A percentile compares a stretch with the other conserved stretches of the same genome.
Evolutionary conservation across 2,888 invertebrate genomes (phyloP).

Genomic region (Apantesis nais): DNA sequence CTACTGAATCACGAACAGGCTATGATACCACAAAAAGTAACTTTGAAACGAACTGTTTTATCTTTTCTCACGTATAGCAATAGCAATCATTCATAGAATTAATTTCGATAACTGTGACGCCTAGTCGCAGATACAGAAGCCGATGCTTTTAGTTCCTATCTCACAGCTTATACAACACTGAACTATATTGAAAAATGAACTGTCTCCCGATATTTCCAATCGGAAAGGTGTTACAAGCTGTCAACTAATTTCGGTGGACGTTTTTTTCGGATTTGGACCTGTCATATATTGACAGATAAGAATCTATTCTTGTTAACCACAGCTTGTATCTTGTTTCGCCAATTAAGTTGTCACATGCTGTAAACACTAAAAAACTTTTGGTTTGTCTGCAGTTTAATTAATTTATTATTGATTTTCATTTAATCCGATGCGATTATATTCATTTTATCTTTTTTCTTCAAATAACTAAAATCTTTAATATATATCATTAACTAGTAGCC

Average conservation of each 20-base stretch:
- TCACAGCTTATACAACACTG: slow-evolving; percentile 61
- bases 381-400: slow-evolving; percentile 37
- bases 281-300: slow-evolving; percentile 65
- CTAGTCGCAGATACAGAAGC: slow-evolving; percentile 75
- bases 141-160: slow-evolving; percentile 79
- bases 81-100: slow-evolving; percentile 79
- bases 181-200: slow-evolving; percentile 72
- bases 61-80: slow-evolving; percentile 63
- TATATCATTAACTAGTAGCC: neutral
- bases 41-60: slow-evolving; percentile 54
- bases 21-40: slow-evolving; percentile 46
- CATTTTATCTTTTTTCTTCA: neutral
- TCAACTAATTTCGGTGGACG: slow-evolving; percentile 48
- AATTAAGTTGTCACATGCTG: slow-evolving; percentile 61
- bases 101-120: slow-evolving; percentile 80
- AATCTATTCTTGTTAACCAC: slow-evolving; percentile 53
- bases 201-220: slow-evolving; percentile 59
- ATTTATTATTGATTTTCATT: neutral
- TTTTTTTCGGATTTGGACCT: slow-evolving; percentile 52
- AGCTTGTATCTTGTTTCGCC: slow-evolving; percentile 57
- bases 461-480: neutral
- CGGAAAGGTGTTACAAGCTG: slow-evolving; percentile 64
- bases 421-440: neutral
- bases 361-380: slow-evolving; percentile 48
- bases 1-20: slow-evolving; percentile 39